Base-by-base conservation (phyloP, 1,140 invertebrate genomes). In the Hypothenemus hampei region DNA sequence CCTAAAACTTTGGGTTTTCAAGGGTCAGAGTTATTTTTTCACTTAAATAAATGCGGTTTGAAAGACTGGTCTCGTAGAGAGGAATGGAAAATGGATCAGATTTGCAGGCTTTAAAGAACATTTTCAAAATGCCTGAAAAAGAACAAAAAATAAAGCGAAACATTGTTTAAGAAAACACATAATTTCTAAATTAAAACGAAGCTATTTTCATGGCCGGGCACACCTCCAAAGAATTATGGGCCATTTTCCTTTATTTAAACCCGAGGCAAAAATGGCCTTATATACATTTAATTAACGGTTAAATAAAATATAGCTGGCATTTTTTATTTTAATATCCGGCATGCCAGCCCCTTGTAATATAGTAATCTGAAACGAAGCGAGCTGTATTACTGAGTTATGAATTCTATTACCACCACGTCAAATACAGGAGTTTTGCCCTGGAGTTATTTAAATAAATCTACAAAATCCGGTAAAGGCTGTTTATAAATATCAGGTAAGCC, bases 231-330 rank as follows among this genome's bases (percentile, higher is more conserved):
- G 50, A 53, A 45, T 45, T 53, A 53, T 53, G 50, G 41, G 26
- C 50, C 41, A 36, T 45, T 53, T 53, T 22, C 31, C 13, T 35
- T 53, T 53, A 45, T 53, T 53, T 53, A 44, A 53, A 40, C 19
- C 29, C 49, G 11, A 16, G 16, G 29, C 20, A 35, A 53, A 43
- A 41, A 23, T 36, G 41, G 5, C 16, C 40, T 53, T 43, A 53
- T 53, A 45, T 53, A 53, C 50, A 53, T 53, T 53, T 53, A 53
- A 53, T 53, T 53, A 53, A 53, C 41, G 31, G 40, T 45, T 53
- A 36, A 43, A 53, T 45, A 53, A 53, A 41, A 53, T 43, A 53
- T 53, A 11, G 26, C 29, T 7, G 16, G 10, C 50, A 53, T 53
- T 53, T 53, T 53, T 53, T 53, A 53, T 53, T 44, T 53, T 53